Evolutionary conservation across 1,140 invertebrate genomes (phyloP).

Genomic region (Hestina assimilis): DNA sequence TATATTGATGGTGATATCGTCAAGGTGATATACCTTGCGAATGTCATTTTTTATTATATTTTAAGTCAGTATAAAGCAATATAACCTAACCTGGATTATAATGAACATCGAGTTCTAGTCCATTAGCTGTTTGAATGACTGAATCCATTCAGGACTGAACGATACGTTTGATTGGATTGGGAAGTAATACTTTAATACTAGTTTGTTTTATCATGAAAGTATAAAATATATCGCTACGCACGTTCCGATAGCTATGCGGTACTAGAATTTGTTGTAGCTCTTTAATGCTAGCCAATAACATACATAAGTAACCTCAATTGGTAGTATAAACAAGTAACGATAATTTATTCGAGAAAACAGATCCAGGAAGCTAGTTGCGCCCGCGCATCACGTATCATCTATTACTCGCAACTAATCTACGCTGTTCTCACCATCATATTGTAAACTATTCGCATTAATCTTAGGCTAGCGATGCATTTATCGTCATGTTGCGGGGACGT

Average conservation of each 20-base stretch:
- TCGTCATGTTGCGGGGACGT: constrained; percentile 18
- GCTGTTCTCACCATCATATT: constrained; percentile 23
- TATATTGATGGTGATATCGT: too few relatives aligned
- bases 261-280: neutral
- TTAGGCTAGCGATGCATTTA: constrained; percentile 25
- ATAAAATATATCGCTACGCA: neutral
- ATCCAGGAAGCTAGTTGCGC: constrained; percentile 17
- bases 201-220: neutral
- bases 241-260: neutral
- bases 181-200: neutral
- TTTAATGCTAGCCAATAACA: neutral
- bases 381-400: constrained; percentile 20
- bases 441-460: constrained; percentile 32
- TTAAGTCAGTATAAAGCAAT: neutral
- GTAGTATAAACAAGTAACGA: constrained; percentile 1
- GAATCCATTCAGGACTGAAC: constrained; percentile 1
- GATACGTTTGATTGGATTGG: constrained; percentile 5
- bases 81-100: constrained; percentile 2
- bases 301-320: neutral
- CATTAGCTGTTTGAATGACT: constrained; percentile 9
- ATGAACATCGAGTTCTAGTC: neutral
- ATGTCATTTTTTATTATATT: neutral
- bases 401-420: constrained; percentile 27
- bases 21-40: too few relatives aligned
- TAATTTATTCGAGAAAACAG: constrained; percentile 7